phyloP scores from a whole-genome alignment of 2,113 vertebrate genomes.

The Sapayoa aenigma region DNA sequence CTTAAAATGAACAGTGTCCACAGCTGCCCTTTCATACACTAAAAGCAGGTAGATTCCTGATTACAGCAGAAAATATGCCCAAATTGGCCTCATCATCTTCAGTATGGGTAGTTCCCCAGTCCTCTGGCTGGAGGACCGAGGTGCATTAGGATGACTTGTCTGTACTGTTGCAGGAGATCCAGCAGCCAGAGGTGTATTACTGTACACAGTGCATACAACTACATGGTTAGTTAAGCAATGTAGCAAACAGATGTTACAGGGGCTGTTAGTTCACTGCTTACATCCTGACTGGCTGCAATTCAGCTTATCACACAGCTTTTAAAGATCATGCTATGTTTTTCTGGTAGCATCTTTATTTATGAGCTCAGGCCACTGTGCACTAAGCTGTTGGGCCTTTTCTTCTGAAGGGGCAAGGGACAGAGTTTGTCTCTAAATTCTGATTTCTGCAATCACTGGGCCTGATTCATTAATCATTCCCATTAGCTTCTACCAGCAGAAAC shows the following conservation, averaged over 20 bases:
- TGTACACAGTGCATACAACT: fast-evolving
- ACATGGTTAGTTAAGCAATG: neutral
- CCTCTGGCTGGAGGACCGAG: neutral
- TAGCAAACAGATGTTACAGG: neutral
- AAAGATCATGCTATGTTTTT: neutral
- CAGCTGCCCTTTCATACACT: neutral
- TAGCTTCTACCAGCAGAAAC: neutral
- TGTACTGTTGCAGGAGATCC: fast-evolving
- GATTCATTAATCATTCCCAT: conserved; percentile 16
- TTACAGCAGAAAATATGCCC: neutral
- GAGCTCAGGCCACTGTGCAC: neutral
- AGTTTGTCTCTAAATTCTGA: neutral
- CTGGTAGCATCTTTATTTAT: neutral
- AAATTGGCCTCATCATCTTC: neutral
- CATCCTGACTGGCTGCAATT: neutral
- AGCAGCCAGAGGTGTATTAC: neutral
- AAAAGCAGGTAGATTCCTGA: neutral
- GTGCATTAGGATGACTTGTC: fast-evolving
- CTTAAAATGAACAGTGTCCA: neutral
- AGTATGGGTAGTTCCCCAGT: neutral
- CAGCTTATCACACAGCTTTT: neutral
- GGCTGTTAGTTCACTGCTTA: neutral
- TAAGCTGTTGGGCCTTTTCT: neutral
- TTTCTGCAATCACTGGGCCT: neutral
- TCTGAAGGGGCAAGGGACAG: neutral